Evolutionary conservation across 2,888 invertebrate genomes (phyloP).

Genomic region (Hemithea aestivaria): DNA sequence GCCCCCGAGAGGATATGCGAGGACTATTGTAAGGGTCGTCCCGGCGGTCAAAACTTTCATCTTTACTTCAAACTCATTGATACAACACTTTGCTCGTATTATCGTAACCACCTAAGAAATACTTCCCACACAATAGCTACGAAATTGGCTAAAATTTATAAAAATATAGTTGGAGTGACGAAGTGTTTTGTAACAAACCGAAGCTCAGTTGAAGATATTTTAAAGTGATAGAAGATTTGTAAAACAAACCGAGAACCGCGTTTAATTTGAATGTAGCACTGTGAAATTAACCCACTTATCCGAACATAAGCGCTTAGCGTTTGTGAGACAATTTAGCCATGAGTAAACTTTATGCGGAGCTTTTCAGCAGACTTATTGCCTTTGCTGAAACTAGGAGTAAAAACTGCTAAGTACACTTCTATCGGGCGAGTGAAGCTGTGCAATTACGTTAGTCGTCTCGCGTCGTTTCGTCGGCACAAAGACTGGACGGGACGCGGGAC

Average conservation of each 20-base stretch:
- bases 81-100: slow-evolving; percentile 35
- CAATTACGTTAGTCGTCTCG: slow-evolving; percentile 37
- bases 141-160: neutral
- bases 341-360: slow-evolving; percentile 44
- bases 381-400: slow-evolving; percentile 30
- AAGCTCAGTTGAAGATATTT: too few relatives aligned
- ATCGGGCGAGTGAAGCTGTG: slow-evolving; percentile 36
- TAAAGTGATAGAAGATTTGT: slow-evolving; percentile 16
- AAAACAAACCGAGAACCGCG: slow-evolving; percentile 27
- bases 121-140: slow-evolving; percentile 15
- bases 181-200: too few relatives aligned
- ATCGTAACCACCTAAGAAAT: slow-evolving; percentile 27
- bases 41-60: slow-evolving; percentile 49
- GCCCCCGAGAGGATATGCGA: slow-evolving; percentile 44
- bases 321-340: slow-evolving; percentile 42
- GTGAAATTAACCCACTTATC: slow-evolving; percentile 36
- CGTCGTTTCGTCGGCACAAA: slow-evolving; percentile 29
- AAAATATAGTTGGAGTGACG: too few relatives aligned
- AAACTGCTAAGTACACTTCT: slow-evolving; percentile 36
- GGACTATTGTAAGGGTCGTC: slow-evolving; percentile 48
- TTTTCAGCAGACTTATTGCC: slow-evolving; percentile 37
- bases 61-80: slow-evolving; percentile 54
- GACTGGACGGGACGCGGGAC: slow-evolving; percentile 12
- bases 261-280: slow-evolving; percentile 34
- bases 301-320: slow-evolving; percentile 42